Evolutionary conservation across 2,797 vertebrate genomes (phyloP).

Genomic region (Gobionotothen gibberifrons): DNA sequence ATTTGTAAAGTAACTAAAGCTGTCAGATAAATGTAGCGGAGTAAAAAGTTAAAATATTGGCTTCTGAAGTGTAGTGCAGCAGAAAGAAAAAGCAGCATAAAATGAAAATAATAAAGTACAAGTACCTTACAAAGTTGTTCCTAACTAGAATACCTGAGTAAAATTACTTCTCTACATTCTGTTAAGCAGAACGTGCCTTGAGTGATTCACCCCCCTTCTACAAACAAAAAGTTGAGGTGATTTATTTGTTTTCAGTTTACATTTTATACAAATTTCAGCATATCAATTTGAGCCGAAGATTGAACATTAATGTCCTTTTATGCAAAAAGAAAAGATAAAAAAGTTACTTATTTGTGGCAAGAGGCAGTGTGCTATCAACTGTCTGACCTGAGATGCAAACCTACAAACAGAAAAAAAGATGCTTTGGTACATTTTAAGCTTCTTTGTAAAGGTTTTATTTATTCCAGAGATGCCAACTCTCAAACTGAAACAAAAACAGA

Average conservation of each 20-base stretch:
- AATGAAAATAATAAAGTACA: too few species aligned
- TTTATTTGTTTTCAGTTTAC: constrained; percentile 40
- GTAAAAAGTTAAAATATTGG: too few species aligned
- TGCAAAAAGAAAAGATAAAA: constrained; percentile 25
- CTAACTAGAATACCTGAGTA: too few species aligned
- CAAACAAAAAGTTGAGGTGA: constrained; percentile 19
- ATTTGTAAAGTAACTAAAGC: too few species aligned
- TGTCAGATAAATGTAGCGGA: background rate
- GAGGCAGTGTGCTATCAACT: background rate
- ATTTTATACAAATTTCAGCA: constrained; percentile 39
- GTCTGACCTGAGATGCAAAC: background rate
- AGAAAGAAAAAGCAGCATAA: too few species aligned
- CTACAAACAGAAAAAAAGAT: background rate
- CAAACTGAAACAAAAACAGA: constrained; percentile 14
- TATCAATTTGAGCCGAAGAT: constrained; percentile 26
- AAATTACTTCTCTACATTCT: too few species aligned
- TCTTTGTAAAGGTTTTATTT: constrained; percentile 6
- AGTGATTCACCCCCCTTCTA: constrained; percentile 23
- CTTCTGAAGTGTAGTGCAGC: background rate
- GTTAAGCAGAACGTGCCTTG: background rate
- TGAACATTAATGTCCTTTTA: constrained; percentile 12
- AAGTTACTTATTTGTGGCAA: background rate
- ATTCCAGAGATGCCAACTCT: background rate
- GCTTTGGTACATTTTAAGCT: background rate
- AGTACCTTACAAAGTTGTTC: too few species aligned